These are phyloP conservation scores for Drosophila demipolita DNA, from an alignment of 2,888 invertebrate species.

Conservation along the genomic window DNA sequence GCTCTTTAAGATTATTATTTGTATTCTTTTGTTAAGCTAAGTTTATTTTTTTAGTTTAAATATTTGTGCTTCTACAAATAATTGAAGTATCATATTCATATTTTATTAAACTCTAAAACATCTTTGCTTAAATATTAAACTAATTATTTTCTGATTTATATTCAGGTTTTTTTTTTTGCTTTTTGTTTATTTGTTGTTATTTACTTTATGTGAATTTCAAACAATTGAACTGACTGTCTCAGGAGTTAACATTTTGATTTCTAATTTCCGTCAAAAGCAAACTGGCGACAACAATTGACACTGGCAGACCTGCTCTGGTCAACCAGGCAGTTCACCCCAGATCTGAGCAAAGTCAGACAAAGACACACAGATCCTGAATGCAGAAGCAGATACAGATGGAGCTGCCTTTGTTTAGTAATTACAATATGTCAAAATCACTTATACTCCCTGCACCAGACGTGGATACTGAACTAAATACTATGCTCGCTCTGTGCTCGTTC, in stretches of 20 bases:
- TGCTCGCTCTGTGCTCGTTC: background rate
- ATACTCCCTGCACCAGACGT: slow-evolving; percentile 31
- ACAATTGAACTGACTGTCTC: slow-evolving; percentile 31
- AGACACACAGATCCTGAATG: slow-evolving; percentile 3
- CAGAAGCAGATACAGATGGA: slow-evolving; percentile 1
- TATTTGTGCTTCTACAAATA: background rate
- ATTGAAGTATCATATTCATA: background rate
- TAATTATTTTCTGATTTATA: background rate
- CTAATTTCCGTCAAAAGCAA: slow-evolving; percentile 59
- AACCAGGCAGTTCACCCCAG: slow-evolving; percentile 24
- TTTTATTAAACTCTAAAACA: background rate
- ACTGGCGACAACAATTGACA: slow-evolving; percentile 54
- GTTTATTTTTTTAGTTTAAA: background rate
- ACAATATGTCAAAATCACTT: slow-evolving; percentile 72
- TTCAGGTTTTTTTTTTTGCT: no score
- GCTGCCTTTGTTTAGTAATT: slow-evolving; percentile 63
- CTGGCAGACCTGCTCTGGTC: slow-evolving; percentile 41
- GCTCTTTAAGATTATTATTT: background rate
- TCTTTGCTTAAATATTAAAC: background rate
- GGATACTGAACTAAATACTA: slow-evolving; percentile 12
- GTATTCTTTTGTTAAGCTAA: background rate
- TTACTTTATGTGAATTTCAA: background rate
- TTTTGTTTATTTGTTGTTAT: slow-evolving; percentile 2
- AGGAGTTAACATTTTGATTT: slow-evolving; percentile 55
- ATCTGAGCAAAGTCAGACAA: slow-evolving; percentile 26